These are phyloP conservation scores for Brotula barbata DNA, from an alignment of 2,797 vertebrate species.

Conservation along the genomic window DNA sequence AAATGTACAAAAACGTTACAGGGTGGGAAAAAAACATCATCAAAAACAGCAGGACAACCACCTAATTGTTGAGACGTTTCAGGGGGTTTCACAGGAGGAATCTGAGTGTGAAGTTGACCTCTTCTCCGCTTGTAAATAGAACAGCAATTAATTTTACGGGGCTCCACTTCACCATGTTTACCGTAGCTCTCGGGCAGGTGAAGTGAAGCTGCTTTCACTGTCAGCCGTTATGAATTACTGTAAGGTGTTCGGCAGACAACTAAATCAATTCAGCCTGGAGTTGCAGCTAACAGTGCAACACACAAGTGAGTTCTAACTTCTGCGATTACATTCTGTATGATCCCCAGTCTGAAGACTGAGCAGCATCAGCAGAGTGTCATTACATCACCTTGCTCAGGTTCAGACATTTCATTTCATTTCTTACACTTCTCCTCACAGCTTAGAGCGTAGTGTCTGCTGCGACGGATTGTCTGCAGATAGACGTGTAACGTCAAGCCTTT, in stretches of 20 bases:
- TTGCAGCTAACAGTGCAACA: conserved; percentile 51
- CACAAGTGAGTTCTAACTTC: conserved; percentile 39
- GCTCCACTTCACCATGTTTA: conserved; percentile 37
- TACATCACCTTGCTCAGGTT: background rate
- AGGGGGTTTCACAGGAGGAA: conserved; percentile 26
- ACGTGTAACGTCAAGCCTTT: no score
- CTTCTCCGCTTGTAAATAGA: conserved; percentile 40
- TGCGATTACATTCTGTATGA: conserved; percentile 14
- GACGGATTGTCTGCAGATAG: no score
- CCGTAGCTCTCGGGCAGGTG: conserved; percentile 49
- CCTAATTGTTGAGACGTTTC: conserved; percentile 39
- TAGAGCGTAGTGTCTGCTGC: no score
- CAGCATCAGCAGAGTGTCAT: background rate
- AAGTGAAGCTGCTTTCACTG: conserved; percentile 49
- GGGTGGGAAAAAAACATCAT: conserved; percentile 17
- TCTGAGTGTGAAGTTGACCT: conserved; percentile 6
- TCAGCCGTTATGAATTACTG: conserved; percentile 70
- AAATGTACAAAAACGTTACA: conserved; percentile 9
- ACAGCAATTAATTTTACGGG: conserved; percentile 30
- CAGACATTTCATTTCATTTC: background rate
- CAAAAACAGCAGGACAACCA: background rate
- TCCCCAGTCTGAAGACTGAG: background rate
- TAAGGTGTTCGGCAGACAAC: conserved; percentile 61
- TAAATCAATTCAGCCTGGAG: conserved; percentile 64
- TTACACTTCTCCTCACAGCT: no score